These are phyloP conservation scores for Eupeodes corollae DNA, from an alignment of 1,140 invertebrate species.

Conservation along the genomic window DNA sequence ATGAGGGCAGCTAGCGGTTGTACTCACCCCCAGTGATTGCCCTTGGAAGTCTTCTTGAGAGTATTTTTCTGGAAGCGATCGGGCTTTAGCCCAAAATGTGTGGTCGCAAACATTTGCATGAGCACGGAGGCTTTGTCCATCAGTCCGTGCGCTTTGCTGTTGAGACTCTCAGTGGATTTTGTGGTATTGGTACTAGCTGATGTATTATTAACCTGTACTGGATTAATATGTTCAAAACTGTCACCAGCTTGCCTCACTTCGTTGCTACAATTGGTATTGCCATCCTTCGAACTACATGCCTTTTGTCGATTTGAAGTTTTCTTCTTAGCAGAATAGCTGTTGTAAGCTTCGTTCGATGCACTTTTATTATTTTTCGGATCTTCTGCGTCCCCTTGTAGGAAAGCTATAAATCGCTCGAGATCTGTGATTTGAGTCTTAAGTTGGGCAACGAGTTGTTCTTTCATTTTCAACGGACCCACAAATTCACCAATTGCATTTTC, in stretches of 20 bases:
- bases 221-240: background rate
- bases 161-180: conserved; percentile 17
- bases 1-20: background rate
- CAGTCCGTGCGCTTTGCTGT: conserved; percentile 41
- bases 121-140: conserved; percentile 76
- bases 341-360: conserved; percentile 21
- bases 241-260: background rate
- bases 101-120: conserved; percentile 83
- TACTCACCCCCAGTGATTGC: conserved; percentile 80
- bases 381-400: conserved; percentile 70
- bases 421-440: conserved; percentile 94
- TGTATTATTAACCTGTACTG: background rate
- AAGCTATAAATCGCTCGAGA: conserved; percentile 92
- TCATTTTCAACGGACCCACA: conserved; percentile 89
- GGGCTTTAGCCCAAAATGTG: conserved; percentile 61
- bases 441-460: conserved; percentile 88
- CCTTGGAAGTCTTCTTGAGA: conserved; percentile 72
- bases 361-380: conserved; percentile 12
- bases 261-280: background rate
- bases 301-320: conserved; percentile 4
- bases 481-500: conserved; percentile 62
- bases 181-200: background rate
- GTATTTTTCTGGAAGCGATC: conserved; percentile 65
- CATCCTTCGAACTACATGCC: background rate
- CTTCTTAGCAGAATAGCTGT: conserved; percentile 34